Percentiles rank a stretch among this genome's conserved stretches.
Evolutionary conservation across 2,113 vertebrate genomes (phyloP).

Genomic region (Nibea albiflora): DNA sequence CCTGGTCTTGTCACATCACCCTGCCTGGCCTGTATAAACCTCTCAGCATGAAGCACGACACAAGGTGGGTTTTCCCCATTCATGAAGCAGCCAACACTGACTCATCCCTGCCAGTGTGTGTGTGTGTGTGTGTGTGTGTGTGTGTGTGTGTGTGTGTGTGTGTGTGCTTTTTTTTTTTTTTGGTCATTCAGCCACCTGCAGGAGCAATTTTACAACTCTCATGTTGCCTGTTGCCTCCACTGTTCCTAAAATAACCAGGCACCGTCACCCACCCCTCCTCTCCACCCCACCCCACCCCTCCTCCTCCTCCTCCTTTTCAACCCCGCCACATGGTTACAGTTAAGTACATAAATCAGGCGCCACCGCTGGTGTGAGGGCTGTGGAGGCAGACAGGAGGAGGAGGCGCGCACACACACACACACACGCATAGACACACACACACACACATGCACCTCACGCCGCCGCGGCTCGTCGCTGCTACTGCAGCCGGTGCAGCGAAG

Average conservation of each 20-base stretch:
- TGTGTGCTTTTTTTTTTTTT: neutral
- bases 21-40: constrained; percentile 31
- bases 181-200: constrained; percentile 63
- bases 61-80: constrained; percentile 64
- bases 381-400: constrained; percentile 51
- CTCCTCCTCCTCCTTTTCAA: neutral
- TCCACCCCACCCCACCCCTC: neutral
- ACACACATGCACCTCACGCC: constrained; percentile 77
- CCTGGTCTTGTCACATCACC: constrained; percentile 5
- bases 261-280: constrained; percentile 7
- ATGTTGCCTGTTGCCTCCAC: constrained; percentile 59
- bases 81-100: constrained; percentile 64
- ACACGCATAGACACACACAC: no score
- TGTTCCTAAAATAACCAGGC: constrained; percentile 72
- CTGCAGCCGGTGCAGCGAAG: constrained; percentile 78
- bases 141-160: no score
- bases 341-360: constrained; percentile 79
- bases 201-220: constrained; percentile 52
- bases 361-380: constrained; percentile 69
- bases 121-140: no score
- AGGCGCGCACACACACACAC: no score
- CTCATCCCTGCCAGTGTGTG: constrained; percentile 60
- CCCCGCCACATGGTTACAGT: constrained; percentile 81
- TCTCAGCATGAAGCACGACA: constrained; percentile 29
- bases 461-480: constrained; percentile 71